phyloP scores from a whole-genome alignment of 2,888 invertebrate genomes.

The Zygogramma bicolorata region DNA sequence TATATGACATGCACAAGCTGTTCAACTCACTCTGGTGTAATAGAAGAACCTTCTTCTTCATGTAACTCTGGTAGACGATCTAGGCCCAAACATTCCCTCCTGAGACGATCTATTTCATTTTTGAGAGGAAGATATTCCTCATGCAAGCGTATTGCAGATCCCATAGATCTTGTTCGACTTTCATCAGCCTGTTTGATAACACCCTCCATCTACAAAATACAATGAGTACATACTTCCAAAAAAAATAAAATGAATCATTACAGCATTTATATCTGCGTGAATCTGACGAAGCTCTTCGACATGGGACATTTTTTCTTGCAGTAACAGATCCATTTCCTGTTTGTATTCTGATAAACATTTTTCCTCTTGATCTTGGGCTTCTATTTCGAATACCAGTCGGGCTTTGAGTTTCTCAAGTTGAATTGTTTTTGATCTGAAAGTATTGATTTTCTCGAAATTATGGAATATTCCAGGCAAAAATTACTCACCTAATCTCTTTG shows the following conservation, averaged over 20 bases:
- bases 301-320: slow-evolving; percentile 99
- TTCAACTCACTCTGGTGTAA: slow-evolving; percentile 82
- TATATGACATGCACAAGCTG: too few species aligned
- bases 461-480: background rate
- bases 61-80: slow-evolving; percentile 91
- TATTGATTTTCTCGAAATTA: slow-evolving; percentile 46
- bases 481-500: slow-evolving; percentile 86
- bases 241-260: slow-evolving; percentile 63
- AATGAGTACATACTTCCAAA: background rate
- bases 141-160: slow-evolving; percentile 89
- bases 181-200: slow-evolving; percentile 98
- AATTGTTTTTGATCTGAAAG: slow-evolving; percentile 84
- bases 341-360: slow-evolving; percentile 94
- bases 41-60: slow-evolving; percentile 90
- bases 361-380: slow-evolving; percentile 92
- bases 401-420: slow-evolving; percentile 92
- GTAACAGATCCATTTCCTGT: slow-evolving; percentile 93
- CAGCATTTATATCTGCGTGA: slow-evolving; percentile 97
- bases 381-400: slow-evolving; percentile 89
- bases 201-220: slow-evolving; percentile 85
- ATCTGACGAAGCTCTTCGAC: slow-evolving; percentile 97
- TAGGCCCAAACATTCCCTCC: slow-evolving; percentile 89
- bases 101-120: slow-evolving; percentile 90
- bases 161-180: slow-evolving; percentile 86
- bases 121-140: slow-evolving; percentile 95